A percentile compares a stretch with the other conserved stretches of the same genome.
phyloP scores from a whole-genome alignment of 1,140 invertebrate genomes.

The Apis cerana region DNA sequence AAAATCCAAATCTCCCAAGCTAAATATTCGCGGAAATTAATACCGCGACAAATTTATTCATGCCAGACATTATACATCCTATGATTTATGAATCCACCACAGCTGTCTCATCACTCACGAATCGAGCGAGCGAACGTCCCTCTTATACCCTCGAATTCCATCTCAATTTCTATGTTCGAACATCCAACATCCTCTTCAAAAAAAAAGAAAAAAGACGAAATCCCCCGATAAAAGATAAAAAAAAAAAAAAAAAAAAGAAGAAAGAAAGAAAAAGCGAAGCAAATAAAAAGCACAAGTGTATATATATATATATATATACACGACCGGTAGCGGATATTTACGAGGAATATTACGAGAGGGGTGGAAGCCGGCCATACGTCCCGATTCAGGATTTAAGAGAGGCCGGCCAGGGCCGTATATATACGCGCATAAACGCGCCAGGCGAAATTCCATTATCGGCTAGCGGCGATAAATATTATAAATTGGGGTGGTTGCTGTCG shows the following conservation, averaged over 20 bases:
- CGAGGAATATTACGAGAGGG: slow-evolving; percentile 57
- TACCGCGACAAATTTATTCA: not conserved
- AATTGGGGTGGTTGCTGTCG: slow-evolving; percentile 66
- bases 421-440: slow-evolving; percentile 44
- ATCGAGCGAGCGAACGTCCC: not conserved
- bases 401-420: slow-evolving; percentile 19
- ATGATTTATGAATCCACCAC: not conserved
- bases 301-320: not conserved
- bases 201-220: not conserved
- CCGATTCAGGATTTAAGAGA: slow-evolving; percentile 63
- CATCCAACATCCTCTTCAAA: not conserved
- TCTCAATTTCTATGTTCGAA: not conserved
- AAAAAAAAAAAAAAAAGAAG: not conserved
- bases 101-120: not conserved
- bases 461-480: slow-evolving; percentile 79
- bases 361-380: slow-evolving; percentile 53
- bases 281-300: not conserved
- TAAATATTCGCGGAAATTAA: too few relatives aligned
- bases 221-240: too few relatives aligned
- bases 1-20: not conserved
- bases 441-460: slow-evolving; percentile 77
- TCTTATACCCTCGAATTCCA: not conserved
- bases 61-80: not conserved
- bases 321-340: slow-evolving; percentile 37
- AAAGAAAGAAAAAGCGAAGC: not conserved